Evolutionary conservation across 2,888 invertebrate species (phyloP), one percentile per base, ranked within the genome.

Genomic region (Nomada ferruginata): DNA sequence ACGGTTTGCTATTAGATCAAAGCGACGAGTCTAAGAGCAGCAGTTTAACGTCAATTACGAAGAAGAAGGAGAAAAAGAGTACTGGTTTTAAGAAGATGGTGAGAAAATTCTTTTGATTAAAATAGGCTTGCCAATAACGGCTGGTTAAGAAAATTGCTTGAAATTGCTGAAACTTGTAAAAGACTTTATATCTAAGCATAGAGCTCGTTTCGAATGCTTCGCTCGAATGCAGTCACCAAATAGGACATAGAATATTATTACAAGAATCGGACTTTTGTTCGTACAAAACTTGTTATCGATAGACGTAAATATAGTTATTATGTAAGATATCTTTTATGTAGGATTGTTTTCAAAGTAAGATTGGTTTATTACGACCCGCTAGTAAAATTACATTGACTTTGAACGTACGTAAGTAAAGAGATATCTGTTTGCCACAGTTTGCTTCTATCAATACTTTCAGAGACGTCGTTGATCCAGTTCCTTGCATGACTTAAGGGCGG

Each of bases 61-160:
- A 90, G 52, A 94, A 94, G 80, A 96, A 96, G 90, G 94, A 94
- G 85, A 96, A 95, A 90, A 97, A 96, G 93, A 95, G 94, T 90
- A 96, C 96, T 91, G 95, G 96, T 90, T 95, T 97, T 86, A 97
- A 96, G 93, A 96, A 96, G 94, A 96, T 97, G 92, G 95, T 97
- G 92, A 97, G 96, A 90, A 97, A 97, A 95, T 96, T 97, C 92
- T 97, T 97, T 95, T 96, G 95, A 95, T 92, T 92, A 85, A 95
- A 94, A 87, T 92, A 91, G 85, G 77, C 23, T 68, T 68, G 13
- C 36, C 42, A 53, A 44, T 44, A 9, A 60, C 42, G 68, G 52
- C 11, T 55, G 52, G 5, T 44, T 26, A 15, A 53, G 20, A 18
- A 15, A 5, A 53, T 53, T 83, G 47, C 10, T 53, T 29, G 52